These are phyloP conservation scores for Callospermophilus lateralis DNA, from an alignment of 2,113 vertebrate genomes.

Conservation along the genomic window DNA sequence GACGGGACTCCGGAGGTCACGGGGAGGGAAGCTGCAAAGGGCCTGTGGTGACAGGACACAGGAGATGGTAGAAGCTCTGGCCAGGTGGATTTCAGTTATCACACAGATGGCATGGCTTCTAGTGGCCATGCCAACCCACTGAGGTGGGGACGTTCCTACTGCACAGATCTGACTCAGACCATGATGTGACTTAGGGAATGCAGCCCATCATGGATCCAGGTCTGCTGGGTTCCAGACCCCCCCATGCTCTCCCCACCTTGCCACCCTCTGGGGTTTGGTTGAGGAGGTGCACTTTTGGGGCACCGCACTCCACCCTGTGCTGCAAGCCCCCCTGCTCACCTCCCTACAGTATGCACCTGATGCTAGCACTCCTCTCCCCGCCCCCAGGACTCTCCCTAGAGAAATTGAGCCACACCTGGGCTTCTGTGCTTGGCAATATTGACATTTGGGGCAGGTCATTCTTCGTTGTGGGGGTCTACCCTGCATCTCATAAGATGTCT, in stretches of 20 bases:
- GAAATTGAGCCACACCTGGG: background rate
- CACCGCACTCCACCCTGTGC: background rate
- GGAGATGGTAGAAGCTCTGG: no score
- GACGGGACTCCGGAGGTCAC: rapidly evolving
- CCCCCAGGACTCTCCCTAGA: no score
- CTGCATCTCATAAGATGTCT: background rate
- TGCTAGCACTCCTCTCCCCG: no score
- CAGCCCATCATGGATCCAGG: rapidly evolving
- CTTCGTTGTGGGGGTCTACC: background rate
- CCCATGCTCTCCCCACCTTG: rapidly evolving
- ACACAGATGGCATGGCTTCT: rapidly evolving
- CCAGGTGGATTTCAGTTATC: background rate
- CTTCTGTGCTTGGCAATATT: rapidly evolving
- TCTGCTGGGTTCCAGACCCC: background rate
- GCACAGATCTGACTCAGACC: background rate
- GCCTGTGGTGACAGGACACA: rapidly evolving
- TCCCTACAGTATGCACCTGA: background rate
- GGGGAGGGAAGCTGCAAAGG: background rate
- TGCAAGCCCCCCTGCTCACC: rapidly evolving
- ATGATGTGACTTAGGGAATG: no score
- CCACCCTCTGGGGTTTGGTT: rapidly evolving
- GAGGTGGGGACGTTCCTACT: no score
- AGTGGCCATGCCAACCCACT: rapidly evolving
- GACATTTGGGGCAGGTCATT: rapidly evolving
- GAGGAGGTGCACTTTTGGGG: background rate